phyloP scores from a whole-genome alignment of 2,797 vertebrate species.

The Chelon auratus region DNA sequence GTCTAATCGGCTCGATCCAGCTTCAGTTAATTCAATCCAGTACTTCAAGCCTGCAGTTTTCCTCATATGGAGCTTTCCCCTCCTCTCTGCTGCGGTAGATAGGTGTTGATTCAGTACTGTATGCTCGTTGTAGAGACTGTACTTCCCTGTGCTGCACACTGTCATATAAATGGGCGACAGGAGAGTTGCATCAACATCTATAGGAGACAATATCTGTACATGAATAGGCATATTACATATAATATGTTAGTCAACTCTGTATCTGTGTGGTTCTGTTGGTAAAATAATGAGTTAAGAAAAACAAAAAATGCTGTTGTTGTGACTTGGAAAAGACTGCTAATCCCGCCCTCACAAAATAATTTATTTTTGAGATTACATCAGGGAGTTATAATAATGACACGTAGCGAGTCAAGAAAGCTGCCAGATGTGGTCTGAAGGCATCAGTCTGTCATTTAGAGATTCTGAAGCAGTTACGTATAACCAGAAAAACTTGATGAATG shows the following conservation, averaged over 20 bases:
- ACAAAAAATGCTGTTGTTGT: background rate
- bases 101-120: slow-evolving; percentile 35
- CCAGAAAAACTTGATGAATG: background rate
- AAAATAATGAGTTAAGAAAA: background rate
- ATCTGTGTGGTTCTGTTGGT: no score
- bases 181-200: slow-evolving; percentile 15
- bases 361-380: slow-evolving; percentile 25
- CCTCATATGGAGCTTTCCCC: slow-evolving; percentile 28
- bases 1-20: slow-evolving; percentile 29
- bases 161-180: slow-evolving; percentile 32
- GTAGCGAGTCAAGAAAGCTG: slow-evolving; percentile 20
- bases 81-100: background rate
- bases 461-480: background rate
- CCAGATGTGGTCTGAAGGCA: slow-evolving; percentile 19
- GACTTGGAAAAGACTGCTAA: background rate
- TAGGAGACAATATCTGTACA: slow-evolving; percentile 2
- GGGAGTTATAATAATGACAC: slow-evolving; percentile 7
- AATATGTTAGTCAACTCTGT: no score
- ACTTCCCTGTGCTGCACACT: background rate
- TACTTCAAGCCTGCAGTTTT: slow-evolving; percentile 6
- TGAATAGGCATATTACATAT: background rate
- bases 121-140: slow-evolving; percentile 8
- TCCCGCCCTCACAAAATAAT: background rate
- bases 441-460: slow-evolving; percentile 19
- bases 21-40: slow-evolving; percentile 18